phyloP scores from a whole-genome alignment of 2,797 vertebrate species.

The Sorex maritimensis region DNA sequence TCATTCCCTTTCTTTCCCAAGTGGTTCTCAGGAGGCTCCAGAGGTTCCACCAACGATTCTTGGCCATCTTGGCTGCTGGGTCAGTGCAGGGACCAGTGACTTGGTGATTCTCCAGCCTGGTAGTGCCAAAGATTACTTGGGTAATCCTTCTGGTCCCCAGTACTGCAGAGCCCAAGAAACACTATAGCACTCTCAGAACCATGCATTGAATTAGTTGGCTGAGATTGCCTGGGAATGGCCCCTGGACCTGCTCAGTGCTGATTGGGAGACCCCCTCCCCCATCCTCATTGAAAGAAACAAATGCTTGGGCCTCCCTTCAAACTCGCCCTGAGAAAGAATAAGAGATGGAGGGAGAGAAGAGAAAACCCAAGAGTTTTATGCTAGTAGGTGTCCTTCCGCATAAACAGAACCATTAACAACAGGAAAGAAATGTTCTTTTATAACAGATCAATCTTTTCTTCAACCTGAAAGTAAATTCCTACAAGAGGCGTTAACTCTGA shows the following conservation, averaged over 20 bases:
- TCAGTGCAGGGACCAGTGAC: too few relatives aligned
- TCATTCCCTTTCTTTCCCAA: background rate
- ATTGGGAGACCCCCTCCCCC: too few relatives aligned
- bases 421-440: background rate
- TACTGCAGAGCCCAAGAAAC: too few relatives aligned
- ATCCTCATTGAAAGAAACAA: background rate
- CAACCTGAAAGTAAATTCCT: constrained; percentile 53
- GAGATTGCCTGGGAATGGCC: too few relatives aligned
- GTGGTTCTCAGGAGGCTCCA: background rate
- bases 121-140: too few relatives aligned
- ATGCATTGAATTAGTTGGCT: too few relatives aligned
- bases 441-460: constrained; percentile 9
- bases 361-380: background rate
- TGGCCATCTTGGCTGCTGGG: too few relatives aligned
- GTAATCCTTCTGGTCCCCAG: too few relatives aligned
- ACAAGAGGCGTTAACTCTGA: constrained; percentile 63
- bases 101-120: too few relatives aligned
- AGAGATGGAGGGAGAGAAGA: background rate
- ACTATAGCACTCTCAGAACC: too few relatives aligned
- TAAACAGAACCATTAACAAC: background rate
- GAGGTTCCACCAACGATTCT: too few relatives aligned
- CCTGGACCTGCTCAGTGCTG: too few relatives aligned
- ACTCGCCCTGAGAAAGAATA: background rate
- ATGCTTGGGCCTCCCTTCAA: background rate
- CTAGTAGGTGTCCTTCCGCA: background rate